These are phyloP conservation scores for Orientallactaga bullata DNA, from an alignment of 2,113 vertebrate species.

Conservation along the genomic window DNA sequence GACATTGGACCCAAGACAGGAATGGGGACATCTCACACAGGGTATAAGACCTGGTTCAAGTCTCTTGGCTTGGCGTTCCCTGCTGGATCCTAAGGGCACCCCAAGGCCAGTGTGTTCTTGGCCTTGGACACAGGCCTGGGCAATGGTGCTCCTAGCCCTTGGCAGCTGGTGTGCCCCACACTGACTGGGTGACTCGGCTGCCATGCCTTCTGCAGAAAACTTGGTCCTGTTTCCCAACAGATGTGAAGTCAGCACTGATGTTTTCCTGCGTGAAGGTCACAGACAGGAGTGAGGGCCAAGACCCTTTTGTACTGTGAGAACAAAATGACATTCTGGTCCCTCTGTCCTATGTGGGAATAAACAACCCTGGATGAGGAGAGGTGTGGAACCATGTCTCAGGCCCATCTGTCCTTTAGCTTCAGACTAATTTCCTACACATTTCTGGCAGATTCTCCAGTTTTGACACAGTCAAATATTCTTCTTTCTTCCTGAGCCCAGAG, in stretches of 20 bases:
- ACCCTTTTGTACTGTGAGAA: neutral
- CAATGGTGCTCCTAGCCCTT: neutral
- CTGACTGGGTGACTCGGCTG: neutral
- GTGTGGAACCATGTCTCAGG: neutral
- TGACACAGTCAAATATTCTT: neutral
- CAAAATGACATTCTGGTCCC: neutral
- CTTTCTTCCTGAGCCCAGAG: rapidly evolving
- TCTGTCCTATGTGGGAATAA: neutral
- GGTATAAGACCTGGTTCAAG: neutral
- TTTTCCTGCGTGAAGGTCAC: neutral
- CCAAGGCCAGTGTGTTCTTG: neutral
- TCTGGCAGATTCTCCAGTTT: neutral
- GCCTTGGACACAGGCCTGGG: neutral
- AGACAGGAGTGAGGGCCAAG: neutral
- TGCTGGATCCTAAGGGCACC: neutral
- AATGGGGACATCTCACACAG: neutral
- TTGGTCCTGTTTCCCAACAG: neutral
- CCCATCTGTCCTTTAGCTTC: neutral
- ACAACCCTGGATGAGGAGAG: neutral
- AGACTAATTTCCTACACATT: neutral
- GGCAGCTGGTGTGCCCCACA: neutral
- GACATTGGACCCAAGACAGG: rapidly evolving
- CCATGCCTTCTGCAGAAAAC: neutral
- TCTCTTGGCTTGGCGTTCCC: neutral
- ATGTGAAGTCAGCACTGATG: neutral